Base-by-base conservation (phyloP, 2,113 vertebrate species). In the Vulpes vulpes region DNA sequence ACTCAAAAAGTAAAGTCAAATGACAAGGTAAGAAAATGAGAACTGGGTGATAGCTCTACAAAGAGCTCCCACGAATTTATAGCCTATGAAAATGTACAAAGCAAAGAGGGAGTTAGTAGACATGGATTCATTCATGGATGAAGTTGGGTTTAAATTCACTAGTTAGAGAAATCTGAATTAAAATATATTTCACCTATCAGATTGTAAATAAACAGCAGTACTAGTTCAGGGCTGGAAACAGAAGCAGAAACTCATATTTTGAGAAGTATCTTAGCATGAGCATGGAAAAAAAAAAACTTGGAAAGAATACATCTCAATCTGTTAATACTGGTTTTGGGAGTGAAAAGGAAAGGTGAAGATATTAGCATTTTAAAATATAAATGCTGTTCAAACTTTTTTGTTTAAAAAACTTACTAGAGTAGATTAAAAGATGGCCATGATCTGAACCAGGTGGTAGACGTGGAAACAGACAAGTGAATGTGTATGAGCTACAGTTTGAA, bases 121-220 rank as follows among this genome's bases (percentile, higher is more conserved):
- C 1, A 30, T 11, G 30, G 8, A 35, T 43, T 43, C 38, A 43
- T 25, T 82, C 32, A 35, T 11, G 32, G 27, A 12, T n/a, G 65
- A 73, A 78, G 65, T 76, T 43, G 51, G 67, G 59, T 84, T 90
- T 90, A 65, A 64, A 10, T 90, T 90, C 22, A 90, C 27, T 55
- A 81, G n/a, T 82, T 86, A 69, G 12, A 30, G 30, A 91, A 82
- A 85, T 79, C 51, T 71, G 85, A 78, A 82, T 49, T 64, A 92
- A 95, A 91, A 86, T 60, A 60, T 17, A 55, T 92, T 16, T 74
- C 12, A 55, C 55, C 25, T 9, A 51, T 59, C 59, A 64, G 1
- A 82, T n/a, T 81, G n/a, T 65, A 81, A 65, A 53, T 22, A 60
- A 69, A 35, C 16, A 73, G 67, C 60, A 65, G 12, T 64, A 83